Percentiles rank a stretch among this genome's conserved stretches.
These are phyloP conservation scores for Rhabditophanes sp. DNA, from an alignment of 2,888 invertebrate species.

Conservation along the genomic window DNA sequence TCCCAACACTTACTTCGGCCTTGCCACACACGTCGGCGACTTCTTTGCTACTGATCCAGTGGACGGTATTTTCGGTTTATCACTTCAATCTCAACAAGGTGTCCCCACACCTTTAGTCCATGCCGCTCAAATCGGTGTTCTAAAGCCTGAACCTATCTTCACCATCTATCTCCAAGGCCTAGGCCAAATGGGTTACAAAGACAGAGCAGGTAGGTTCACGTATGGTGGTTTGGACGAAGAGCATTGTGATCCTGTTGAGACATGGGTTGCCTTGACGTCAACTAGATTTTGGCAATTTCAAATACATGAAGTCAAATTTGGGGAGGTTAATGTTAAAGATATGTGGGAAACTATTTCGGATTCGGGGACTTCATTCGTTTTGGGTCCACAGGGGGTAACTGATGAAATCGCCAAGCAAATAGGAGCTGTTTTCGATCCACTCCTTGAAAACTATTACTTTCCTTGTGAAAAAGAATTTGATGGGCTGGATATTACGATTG, in stretches of 20 bases:
- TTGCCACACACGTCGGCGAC: constrained; percentile 8
- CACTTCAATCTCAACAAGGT: too few relatives aligned
- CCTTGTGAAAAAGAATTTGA: too few relatives aligned
- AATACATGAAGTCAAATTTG: neutral
- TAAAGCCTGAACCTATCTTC: constrained; percentile 5
- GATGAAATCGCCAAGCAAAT: constrained; percentile 1
- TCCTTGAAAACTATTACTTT: too few relatives aligned
- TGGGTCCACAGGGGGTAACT: constrained; percentile 1
- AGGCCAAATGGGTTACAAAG: constrained; percentile 3
- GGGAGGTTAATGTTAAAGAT: neutral
- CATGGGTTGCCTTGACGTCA: constrained; percentile 5
- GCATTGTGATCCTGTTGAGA: constrained; percentile 5
- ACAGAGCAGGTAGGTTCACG: constrained; percentile 5
- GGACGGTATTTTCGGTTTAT: too few relatives aligned
- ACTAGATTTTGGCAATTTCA: neutral
- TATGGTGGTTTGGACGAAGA: constrained; percentile 6
- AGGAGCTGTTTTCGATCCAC: neutral
- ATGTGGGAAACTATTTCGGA: neutral
- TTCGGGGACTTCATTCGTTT: constrained; percentile 2
- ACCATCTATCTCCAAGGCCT: constrained; percentile 1
- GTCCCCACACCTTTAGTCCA: too few relatives aligned
- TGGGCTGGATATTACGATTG: too few relatives aligned
- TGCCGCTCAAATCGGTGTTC: too few relatives aligned
- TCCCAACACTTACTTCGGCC: constrained; percentile 11
- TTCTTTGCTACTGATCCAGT: constrained; percentile 12